Evolutionary conservation across 2,797 vertebrate genomes (phyloP), one percentile per base, ranked within the genome.

Genomic region (Characodon lateralis): DNA sequence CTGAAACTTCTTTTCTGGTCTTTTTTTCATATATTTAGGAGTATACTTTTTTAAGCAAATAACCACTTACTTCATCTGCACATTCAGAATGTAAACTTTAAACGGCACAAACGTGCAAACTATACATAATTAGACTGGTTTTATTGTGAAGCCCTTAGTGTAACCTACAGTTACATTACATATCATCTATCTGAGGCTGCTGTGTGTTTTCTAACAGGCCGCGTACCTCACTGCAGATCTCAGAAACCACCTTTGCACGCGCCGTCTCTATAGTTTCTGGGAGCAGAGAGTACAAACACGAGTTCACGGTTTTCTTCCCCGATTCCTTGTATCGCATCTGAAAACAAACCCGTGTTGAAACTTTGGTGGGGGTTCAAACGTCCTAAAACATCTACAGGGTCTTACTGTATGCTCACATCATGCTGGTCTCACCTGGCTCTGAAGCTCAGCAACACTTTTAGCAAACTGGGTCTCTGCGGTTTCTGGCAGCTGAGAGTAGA

Each of bases 401-500:
- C 18, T n/a, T 13, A 1, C 35, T 16, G n/a, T 14, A 12, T 3
- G 13, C 2, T 51, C 1, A 24, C 24, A 24, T n/a, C 26, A 2
- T 2, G 50, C 0, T 53, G 5, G n/a, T n/a, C 85, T 91, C 83
- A 94, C 93, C 92, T 92, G 70, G 4, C 93, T 93, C 88, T 93
- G 93, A 83, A 93, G 89, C 73, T 85, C 88, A 2, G 84, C 73
- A 0, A 93, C 89, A 0, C 2, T 14, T 58, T 77, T 91, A 3
- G 84, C 83, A 2, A 93, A 91, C 84, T 90, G 90, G 0, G 96
- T 98, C 74, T 98, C 96, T 9, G 95, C 81, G 1, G 98, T 98
- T 59, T 96, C 95, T 6, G 97, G 95, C 89, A 99, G 96, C 89
- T 93, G 95, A 80, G 96, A 96, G 93, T 98, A 98, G 55, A 98